phyloP scores from a whole-genome alignment of 2,888 invertebrate species.

The Himalopsyche japonica region DNA sequence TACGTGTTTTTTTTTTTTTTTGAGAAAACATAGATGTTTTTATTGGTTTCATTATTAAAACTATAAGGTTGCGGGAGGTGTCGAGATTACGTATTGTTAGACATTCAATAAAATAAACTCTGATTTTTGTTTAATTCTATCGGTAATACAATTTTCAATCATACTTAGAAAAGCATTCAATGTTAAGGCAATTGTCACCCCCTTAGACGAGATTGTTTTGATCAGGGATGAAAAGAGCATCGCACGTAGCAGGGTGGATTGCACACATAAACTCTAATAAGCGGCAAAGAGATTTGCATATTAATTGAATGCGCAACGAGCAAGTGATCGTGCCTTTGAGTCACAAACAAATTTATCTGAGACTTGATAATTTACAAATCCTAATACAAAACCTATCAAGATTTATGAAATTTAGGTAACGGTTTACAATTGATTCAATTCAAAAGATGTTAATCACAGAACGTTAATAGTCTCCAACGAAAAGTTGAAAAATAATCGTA shows the following conservation, averaged over 20 bases:
- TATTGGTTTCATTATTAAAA: no score
- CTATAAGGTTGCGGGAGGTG: no score
- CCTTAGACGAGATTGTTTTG: neutral
- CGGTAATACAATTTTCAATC: neutral
- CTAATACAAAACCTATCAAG: neutral
- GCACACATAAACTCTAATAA: conserved; percentile 13
- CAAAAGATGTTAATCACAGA: neutral
- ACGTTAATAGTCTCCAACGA: no score
- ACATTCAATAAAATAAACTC: no score
- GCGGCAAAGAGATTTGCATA: conserved; percentile 31
- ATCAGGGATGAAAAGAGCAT: conserved; percentile 4
- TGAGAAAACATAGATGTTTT: no score
- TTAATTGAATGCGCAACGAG: conserved; percentile 36
- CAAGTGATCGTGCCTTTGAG: conserved; percentile 7
- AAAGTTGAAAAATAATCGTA: no score
- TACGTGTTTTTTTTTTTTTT: no score
- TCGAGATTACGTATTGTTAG: no score
- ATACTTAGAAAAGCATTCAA: neutral
- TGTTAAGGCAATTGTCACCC: neutral
- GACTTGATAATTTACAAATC: neutral
- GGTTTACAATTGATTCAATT: neutral
- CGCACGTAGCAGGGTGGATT: conserved; percentile 10
- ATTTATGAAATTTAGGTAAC: neutral
- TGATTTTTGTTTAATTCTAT: neutral
- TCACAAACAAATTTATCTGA: neutral